Base-by-base conservation (phyloP, 2,113 vertebrate genomes). In the Serinus canaria region DNA sequence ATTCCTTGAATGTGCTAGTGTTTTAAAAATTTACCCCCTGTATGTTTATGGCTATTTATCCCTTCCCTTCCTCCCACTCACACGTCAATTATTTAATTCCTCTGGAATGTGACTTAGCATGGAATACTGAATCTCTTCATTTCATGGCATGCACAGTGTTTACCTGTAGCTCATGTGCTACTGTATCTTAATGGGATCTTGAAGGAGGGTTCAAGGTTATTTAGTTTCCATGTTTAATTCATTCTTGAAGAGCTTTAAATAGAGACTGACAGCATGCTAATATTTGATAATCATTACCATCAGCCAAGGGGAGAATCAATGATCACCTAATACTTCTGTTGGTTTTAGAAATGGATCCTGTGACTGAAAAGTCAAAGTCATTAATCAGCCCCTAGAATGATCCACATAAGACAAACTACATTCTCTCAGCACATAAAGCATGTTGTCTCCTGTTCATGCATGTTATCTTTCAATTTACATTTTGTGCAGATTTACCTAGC, bases 381-480 rank as follows among this genome's bases (percentile, higher is more conserved):
- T 96, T 95, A 95, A 98, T 97, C 97, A 97, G 87, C 80, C 92
- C 75, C 72, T n/a, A 90, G 87, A 94, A 96, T 85, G 95, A 97
- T 96, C 92, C 96, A 76, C 87, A 75, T 95, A 96, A 97, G 90
- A 91, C 91, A 96, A 94, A 96, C 72, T 93, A 95, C 91, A 89
- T 95, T 87, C 94, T 94, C 84, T 56, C 77, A 90, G 83, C 37
- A 85, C 77, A 62, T 74, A 81, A 96, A 95, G 68, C 92, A 84
- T 92, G 96, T 95, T 93, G 74, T 83, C 92, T 97, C 97, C 96
- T 97, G 97, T 90, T 86, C 87, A 56, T 30, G 50, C 90, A 92
- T 79, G 81, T 88, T 95, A 77, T 84, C 73, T 87, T 95, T 91
- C 68, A 70, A 86, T 92, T 89, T 94, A 76, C 33, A 79, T 94